Conservation (phyloP, 2,113 vertebrate species). For the Gadus chalcogrammus region DNA sequence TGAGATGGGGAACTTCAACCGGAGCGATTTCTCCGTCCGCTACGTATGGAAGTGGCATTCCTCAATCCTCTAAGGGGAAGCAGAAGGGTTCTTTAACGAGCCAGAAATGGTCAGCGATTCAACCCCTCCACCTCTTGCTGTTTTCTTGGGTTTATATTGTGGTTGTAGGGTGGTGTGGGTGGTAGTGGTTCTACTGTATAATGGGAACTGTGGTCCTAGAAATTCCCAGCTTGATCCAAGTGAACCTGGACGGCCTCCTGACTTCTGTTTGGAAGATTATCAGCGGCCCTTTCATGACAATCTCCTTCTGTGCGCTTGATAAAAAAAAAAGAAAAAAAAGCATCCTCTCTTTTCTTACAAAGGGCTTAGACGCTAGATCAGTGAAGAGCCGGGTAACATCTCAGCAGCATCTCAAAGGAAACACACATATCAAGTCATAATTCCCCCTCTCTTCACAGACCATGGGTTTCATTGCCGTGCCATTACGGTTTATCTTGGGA, state of each 20-base stretch:
- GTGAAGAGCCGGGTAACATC: conserved; percentile 48
- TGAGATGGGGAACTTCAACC: conserved; percentile 27
- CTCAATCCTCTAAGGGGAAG: conserved; percentile 54
- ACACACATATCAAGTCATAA: neutral
- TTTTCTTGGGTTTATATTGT: conserved; percentile 22
- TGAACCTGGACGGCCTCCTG: too few relatives aligned
- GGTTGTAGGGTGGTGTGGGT: conserved; percentile 57
- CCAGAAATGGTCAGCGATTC: conserved; percentile 70
- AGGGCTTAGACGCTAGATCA: conserved; percentile 28
- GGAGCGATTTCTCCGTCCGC: conserved; percentile 40
- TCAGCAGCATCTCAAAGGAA: conserved; percentile 37
- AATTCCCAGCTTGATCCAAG: too few relatives aligned
- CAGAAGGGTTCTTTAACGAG: conserved; percentile 50
- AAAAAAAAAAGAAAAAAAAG: conserved; percentile 33
- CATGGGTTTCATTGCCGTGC: conserved; percentile 27
- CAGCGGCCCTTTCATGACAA: conserved; percentile 59
- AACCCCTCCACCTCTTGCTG: conserved; percentile 61
- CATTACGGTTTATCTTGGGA: conserved; percentile 43
- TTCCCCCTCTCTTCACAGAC: conserved; percentile 38
- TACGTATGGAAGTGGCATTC: conserved; percentile 64
- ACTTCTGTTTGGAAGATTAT: conserved; percentile 27
- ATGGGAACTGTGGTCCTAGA: too few relatives aligned
- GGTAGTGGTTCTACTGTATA: conserved; percentile 53
- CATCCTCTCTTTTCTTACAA: conserved; percentile 23
- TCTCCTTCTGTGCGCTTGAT: conserved; percentile 51